Evolutionary conservation across 2,888 invertebrate species (phyloP), one percentile per base, ranked within the genome.

Genomic region (Gymnosoma rotundatum): DNA sequence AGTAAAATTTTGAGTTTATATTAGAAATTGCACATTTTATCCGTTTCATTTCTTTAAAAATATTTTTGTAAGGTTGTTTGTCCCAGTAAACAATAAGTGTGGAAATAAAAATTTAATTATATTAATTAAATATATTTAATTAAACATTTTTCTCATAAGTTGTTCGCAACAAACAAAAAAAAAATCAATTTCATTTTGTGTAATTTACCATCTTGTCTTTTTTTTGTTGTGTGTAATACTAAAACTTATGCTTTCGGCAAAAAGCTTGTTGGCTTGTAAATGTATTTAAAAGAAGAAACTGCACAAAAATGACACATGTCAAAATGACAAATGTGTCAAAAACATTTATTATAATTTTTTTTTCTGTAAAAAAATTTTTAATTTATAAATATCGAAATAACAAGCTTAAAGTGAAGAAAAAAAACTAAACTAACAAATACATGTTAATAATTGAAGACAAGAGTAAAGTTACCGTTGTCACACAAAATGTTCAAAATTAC

Each of bases 321-420:
- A 79, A 83, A 76, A 79, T 79, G 79, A 69, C 70, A 79, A 75
- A 74, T 79, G 70, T 76, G 79, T 75, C 79, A 67, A 74, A 81
- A 60, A 74, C 61, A 56, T 32, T 25, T 25, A 25, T 25, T 25
- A 4, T 32, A 1, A 2, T 32, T 32, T 32, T 61, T 48, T 21
- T 52, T 60, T 48, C 38, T 58, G 60, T 60, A 69, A 78, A 83
- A 78, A 74, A 82, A 74, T 67, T 48, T 78, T 78, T 69, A 78
- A 78, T 54, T 75, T 61, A 73, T 73, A 25, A 38, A 42, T 36
- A 67, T 18, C 25, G 42, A 21, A 58, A 16, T 16, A 36, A 66
- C 18, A 73, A 67, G 50, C 42, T 38, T 38, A 50, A 67, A 67
- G 38, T 12, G 48, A 58, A 48, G 42, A 42, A 12, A 12, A 25